Conservation (phyloP, 2,888 invertebrate genomes). For the Clivina fossor region DNA sequence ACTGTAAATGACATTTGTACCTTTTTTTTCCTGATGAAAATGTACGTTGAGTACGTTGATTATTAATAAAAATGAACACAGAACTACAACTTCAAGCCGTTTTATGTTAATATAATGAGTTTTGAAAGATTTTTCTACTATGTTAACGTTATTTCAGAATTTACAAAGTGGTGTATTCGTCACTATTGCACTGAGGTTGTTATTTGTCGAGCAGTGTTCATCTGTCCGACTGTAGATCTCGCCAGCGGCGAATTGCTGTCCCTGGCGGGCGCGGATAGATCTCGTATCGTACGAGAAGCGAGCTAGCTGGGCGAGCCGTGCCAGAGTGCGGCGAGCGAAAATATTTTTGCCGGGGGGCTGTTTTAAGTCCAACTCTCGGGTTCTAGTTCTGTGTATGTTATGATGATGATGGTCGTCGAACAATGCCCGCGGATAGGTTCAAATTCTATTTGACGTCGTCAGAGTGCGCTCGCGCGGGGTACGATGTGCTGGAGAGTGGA, state of each 20-base stretch:
- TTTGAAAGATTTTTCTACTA: too few species aligned
- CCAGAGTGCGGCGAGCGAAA: slow-evolving; percentile 49
- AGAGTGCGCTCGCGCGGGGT: slow-evolving; percentile 13
- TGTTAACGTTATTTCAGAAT: too few species aligned
- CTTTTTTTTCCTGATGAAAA: too few species aligned
- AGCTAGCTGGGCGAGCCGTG: slow-evolving; percentile 44
- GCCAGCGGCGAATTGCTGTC: slow-evolving; percentile 47
- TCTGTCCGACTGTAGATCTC: slow-evolving; percentile 8
- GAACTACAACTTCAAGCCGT: too few species aligned
- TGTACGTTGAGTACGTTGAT: too few species aligned
- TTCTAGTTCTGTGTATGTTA: too few species aligned
- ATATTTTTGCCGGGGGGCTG: slow-evolving; percentile 47
- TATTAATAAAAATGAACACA: too few species aligned
- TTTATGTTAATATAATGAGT: too few species aligned
- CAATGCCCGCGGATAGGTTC: slow-evolving; percentile 45
- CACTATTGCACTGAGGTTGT: too few species aligned
- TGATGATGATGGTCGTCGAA: slow-evolving; percentile 49
- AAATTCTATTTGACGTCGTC: slow-evolving; percentile 47
- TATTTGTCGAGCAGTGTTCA: not conserved
- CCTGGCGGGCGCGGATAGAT: slow-evolving; percentile 49
- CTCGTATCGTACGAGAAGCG: slow-evolving; percentile 39
- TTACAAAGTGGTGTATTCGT: too few species aligned
- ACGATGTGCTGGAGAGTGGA: slow-evolving; percentile 2
- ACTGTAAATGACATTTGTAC: too few species aligned
- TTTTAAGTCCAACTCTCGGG: slow-evolving; percentile 44